Conservation (phyloP, 2,888 invertebrate genomes). For the Bellardia bayeri region DNA sequence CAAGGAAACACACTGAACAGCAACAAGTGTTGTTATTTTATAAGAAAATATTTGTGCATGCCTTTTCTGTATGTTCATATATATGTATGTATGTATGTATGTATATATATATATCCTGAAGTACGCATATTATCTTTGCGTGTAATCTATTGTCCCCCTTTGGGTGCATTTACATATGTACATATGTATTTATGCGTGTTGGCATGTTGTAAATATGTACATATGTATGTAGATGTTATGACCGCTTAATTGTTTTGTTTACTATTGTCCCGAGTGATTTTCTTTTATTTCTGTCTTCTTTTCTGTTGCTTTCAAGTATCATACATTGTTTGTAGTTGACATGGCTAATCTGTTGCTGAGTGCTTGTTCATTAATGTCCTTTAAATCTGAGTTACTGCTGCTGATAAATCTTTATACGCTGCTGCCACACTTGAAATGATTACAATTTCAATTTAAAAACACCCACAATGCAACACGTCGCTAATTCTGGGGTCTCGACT, state of each 20-base stretch:
- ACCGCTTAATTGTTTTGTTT: slow-evolving; percentile 73
- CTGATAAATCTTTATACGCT: slow-evolving; percentile 30
- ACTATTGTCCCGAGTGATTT: slow-evolving; percentile 60
- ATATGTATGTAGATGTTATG: slow-evolving; percentile 9
- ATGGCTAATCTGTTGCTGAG: slow-evolving; percentile 67
- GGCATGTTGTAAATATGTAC: background rate
- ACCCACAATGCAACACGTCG: slow-evolving; percentile 22
- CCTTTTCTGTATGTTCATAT: background rate
- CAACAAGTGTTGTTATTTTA: slow-evolving; percentile 67
- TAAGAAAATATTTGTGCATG: background rate
- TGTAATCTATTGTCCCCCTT: slow-evolving; percentile 30
- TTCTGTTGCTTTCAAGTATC: slow-evolving; percentile 44
- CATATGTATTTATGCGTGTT: background rate
- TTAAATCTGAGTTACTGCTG: slow-evolving; percentile 35
- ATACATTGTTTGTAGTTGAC: slow-evolving; percentile 55
- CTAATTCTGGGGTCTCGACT: background rate
- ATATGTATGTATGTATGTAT: background rate
- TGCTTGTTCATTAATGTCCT: slow-evolving; percentile 49
- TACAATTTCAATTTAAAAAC: slow-evolving; percentile 31
- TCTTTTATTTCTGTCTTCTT: background rate
- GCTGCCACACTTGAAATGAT: slow-evolving; percentile 46
- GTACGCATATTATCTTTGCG: slow-evolving; percentile 44
- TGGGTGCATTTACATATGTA: slow-evolving; percentile 8
- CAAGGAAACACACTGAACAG: slow-evolving; percentile 16
- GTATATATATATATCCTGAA: background rate